Base-by-base conservation (phyloP, 2,113 vertebrate species). In the Periophthalmodon schlosseri region DNA sequence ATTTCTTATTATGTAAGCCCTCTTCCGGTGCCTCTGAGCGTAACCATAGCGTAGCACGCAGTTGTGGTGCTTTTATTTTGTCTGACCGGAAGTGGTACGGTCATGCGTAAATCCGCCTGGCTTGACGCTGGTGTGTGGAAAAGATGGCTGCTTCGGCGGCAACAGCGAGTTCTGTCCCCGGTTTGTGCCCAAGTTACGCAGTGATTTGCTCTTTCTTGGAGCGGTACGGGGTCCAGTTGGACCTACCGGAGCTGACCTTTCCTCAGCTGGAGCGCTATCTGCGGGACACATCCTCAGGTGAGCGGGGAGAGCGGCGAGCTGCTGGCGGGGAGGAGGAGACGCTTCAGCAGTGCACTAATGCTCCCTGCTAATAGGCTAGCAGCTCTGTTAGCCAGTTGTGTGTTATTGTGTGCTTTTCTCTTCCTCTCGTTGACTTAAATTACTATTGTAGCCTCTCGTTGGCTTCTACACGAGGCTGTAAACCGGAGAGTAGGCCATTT, bases 141-240 rank as follows among this genome's bases (percentile, higher is more conserved):
- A 93, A 94, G 89, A 95, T 95, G 94, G 93, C 94, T 94, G 94
- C 94, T 88, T 91, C 94, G 93, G 94, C 93, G 92, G 93, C 92
- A 90, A 92, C 92, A 77, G 91, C 90, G 93, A 92, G 75, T 91
- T 90, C 86, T 92, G 90, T 90, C 90, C 92, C 95, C 60, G 95
- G 94, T 81, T 94, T 96, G 68, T 96, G 95, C 93, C 96, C 97
- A 66, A 96, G 95, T 94, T 99, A 97, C 91, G 96, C 97, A 82
- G 96, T 97, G 39, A 95, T 99, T 75, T 99, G 97, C 87, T 99
- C 96, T 5, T 99, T 99, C 74, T 78, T 99, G 80, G 97, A 98
- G 88, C 94, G 96, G 2, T 99, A 98, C 82, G 97, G 96, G 63
- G 92, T 94, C 34, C 79, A 95, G 83, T 77, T 99, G 86, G 96